A percentile compares a stretch with the other conserved stretches of the same genome.
These are phyloP conservation scores for Volucella bombylans DNA, from an alignment of 2,888 invertebrate species.

Conservation along the genomic window DNA sequence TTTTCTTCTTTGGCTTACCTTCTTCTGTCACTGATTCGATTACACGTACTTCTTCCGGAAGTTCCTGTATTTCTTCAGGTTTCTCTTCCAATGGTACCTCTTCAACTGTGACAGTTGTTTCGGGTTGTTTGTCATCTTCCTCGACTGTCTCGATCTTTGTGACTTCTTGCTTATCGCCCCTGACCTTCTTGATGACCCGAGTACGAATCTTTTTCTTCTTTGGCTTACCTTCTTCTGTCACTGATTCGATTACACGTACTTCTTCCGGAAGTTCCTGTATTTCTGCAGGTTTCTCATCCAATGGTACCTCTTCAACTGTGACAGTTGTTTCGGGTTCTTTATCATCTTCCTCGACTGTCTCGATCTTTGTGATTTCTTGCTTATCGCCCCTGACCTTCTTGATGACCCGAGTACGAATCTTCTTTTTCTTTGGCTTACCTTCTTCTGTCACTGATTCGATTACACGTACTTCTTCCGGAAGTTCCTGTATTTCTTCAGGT, in stretches of 20 bases:
- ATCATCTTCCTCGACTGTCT: constrained; percentile 58
- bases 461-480: constrained; percentile 47
- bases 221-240: constrained; percentile 50
- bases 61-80: constrained; percentile 40
- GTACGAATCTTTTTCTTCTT: constrained; percentile 46
- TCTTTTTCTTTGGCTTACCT: constrained; percentile 52
- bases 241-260: constrained; percentile 32
- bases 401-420: constrained; percentile 48
- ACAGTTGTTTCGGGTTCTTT: constrained; percentile 53
- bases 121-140: constrained; percentile 52
- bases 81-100: constrained; percentile 46
- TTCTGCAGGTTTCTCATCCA: constrained; percentile 47
- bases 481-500: constrained; percentile 30
- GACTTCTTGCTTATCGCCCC: constrained; percentile 57
- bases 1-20: constrained; percentile 49
- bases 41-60: constrained; percentile 44
- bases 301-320: constrained; percentile 45
- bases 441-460: constrained; percentile 36
- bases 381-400: constrained; percentile 51
- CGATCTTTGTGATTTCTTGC: constrained; percentile 57
- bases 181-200: constrained; percentile 45
- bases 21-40: constrained; percentile 37
- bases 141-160: constrained; percentile 57
- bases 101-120: constrained; percentile 50
- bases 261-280: constrained; percentile 46